A percentile compares a stretch with the other conserved stretches of the same genome.
Conservation (phyloP, 2,888 invertebrate species). For the Diaperis boleti region DNA sequence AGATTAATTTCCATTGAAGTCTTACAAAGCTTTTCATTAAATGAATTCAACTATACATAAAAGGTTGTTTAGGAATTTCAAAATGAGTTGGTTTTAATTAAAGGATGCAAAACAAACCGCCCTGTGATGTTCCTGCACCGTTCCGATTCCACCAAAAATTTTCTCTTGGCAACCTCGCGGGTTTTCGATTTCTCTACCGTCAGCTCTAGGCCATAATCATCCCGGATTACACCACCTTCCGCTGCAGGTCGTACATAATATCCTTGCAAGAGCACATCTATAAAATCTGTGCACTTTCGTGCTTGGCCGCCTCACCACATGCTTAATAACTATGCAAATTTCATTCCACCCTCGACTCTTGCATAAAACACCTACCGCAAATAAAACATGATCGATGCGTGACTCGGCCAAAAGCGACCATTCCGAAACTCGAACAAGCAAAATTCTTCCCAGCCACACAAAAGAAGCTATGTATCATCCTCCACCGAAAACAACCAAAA, state of each 20-base stretch:
- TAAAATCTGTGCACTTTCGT: slow-evolving; percentile 4
- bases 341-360: slow-evolving; percentile 15
- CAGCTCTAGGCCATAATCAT: neutral
- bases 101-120: too few relatives aligned
- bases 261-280: neutral
- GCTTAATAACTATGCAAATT: slow-evolving; percentile 37
- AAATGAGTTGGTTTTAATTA: too few relatives aligned
- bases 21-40: too few relatives aligned
- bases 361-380: slow-evolving; percentile 16
- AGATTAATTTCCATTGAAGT: too few relatives aligned
- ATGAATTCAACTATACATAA: too few relatives aligned
- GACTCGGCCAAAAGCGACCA: slow-evolving; percentile 23
- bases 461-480: slow-evolving; percentile 16
- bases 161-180: too few relatives aligned
- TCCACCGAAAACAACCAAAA: slow-evolving; percentile 12
- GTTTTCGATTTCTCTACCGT: neutral
- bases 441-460: slow-evolving; percentile 7
- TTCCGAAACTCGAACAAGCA: slow-evolving; percentile 3
- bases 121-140: too few relatives aligned
- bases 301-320: neutral
- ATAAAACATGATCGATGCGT: slow-evolving; percentile 39
- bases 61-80: too few relatives aligned
- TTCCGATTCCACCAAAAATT: too few relatives aligned
- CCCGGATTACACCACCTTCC: neutral
- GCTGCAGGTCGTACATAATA: neutral